These are phyloP conservation scores for Tamandua tetradactyla DNA, from an alignment of 2,797 vertebrate genomes.

Conservation along the genomic window DNA sequence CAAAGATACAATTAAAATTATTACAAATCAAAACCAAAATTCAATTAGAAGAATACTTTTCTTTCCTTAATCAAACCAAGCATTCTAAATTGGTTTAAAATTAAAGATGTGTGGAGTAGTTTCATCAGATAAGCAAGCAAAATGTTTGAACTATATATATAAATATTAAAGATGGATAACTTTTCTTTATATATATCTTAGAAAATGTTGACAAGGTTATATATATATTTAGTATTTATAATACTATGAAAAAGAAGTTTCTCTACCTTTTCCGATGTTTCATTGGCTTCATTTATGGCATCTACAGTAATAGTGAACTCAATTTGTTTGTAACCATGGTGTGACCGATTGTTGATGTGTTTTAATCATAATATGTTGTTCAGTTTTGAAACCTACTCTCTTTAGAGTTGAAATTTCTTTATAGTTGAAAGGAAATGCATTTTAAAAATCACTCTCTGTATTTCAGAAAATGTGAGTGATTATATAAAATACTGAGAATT, in stretches of 20 bases:
- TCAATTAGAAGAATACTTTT: not conserved
- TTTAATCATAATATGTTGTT: conserved; percentile 61
- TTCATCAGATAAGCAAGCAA: conserved; percentile 34
- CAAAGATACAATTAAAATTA: conserved; percentile 7
- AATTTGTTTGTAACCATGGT: conserved; percentile 71
- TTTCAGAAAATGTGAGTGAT: conserved; percentile 33
- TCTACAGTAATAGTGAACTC: not conserved
- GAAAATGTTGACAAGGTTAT: not conserved
- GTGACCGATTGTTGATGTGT: conserved; percentile 62
- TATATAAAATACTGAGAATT: conserved; percentile 16
- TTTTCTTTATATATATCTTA: not conserved
- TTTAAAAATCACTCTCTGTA: conserved; percentile 15
- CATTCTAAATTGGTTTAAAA: conserved; percentile 54
- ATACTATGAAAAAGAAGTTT: not conserved
- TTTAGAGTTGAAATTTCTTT: conserved; percentile 50
- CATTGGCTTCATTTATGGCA: not conserved
- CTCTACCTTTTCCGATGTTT: conserved; percentile 51
- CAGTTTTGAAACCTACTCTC: conserved; percentile 64
- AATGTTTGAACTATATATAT: conserved; percentile 36
- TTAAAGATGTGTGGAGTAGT: not conserved
- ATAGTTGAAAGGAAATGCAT: conserved; percentile 43
- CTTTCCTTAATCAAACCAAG: conserved; percentile 20
- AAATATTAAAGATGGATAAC: not conserved
- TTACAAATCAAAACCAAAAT: not conserved
- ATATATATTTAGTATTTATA: not conserved